Percentiles rank a stretch among this genome's conserved stretches.
These are phyloP conservation scores for Dendrocincla tyrannina DNA, from an alignment of 2,797 vertebrate genomes.

Conservation along the genomic window DNA sequence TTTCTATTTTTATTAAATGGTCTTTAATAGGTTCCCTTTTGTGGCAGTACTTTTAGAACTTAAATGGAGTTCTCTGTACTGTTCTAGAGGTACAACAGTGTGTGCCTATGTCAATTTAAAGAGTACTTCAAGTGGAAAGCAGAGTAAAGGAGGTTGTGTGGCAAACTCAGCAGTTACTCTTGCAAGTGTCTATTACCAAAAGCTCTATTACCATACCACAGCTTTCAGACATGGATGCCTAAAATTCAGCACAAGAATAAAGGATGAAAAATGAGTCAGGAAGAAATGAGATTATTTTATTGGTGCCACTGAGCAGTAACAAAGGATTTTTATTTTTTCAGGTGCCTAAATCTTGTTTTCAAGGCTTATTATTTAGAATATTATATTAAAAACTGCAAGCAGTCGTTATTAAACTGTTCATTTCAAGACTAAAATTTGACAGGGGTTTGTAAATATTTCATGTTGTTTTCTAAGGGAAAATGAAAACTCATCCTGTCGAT, in stretches of 20 bases:
- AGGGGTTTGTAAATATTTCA: background rate
- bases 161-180: background rate
- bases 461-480: background rate
- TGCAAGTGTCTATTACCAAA: background rate
- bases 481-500: background rate
- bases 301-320: background rate
- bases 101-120: background rate
- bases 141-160: background rate
- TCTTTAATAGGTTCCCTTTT: background rate
- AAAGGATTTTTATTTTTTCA: background rate
- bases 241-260: background rate
- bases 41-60: background rate
- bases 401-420: background rate
- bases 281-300: accelerated
- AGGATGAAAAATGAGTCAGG: background rate
- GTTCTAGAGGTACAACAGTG: background rate
- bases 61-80: background rate
- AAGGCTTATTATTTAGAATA: background rate
- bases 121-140: background rate
- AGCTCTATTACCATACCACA: background rate
- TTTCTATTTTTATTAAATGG: background rate
- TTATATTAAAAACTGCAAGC: background rate
- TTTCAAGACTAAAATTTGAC: background rate
- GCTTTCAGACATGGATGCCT: background rate
- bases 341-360: background rate